Evolutionary conservation across 2,113 vertebrate genomes (phyloP), one percentile per base, ranked within the genome.

Genomic region (Athene noctua): DNA sequence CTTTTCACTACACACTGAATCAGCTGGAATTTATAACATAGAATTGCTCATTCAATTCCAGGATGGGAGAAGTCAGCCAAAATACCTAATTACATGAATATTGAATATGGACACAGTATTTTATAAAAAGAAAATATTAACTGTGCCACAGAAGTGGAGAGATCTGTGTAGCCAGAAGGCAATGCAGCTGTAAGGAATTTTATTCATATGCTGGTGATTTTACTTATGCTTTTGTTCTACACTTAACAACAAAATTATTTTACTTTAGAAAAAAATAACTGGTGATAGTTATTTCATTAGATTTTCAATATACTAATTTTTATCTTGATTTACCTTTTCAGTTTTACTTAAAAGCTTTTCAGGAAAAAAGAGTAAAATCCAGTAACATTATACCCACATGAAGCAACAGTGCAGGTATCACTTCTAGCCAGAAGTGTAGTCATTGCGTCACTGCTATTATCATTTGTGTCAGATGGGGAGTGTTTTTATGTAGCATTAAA

Each of bases 81-180:
- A 96, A 91, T 81, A 79, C 65, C 38, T 90, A 91, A 96, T 96
- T 94, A 79, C 57, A 57, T 68, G 44, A 55, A 42, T 86, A 65
- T 54, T 94, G 52, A 86, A 65, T 44, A 73, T 65, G 77, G 80
- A 88, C 78, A 63, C 15, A 65, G 32, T 29, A 55, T 12, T 30
- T 47, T 47, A 20, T 47, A 47, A 5, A 21, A 57, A 67, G 36
- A 42, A 36, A 54, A 26, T 2, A 62, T 30, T 67, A 84, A n/a
- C 61, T 55, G 20, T 81, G 47, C 16, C 32, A 75, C 23, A 25
- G 29, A 85, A 94, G 30, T 27, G 27, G 29, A 47, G 85, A 82
- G 70, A 61, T 65, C 40, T 79, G 44, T 58, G 58, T 26, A 82
- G 62, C 62, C 3, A 4, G 75, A 67, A 90, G 63, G 63, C 58